A percentile compares a stretch with the other conserved stretches of the same genome.
Conservation (phyloP, 2,113 vertebrate species). For the Corvus moneduloides region DNA sequence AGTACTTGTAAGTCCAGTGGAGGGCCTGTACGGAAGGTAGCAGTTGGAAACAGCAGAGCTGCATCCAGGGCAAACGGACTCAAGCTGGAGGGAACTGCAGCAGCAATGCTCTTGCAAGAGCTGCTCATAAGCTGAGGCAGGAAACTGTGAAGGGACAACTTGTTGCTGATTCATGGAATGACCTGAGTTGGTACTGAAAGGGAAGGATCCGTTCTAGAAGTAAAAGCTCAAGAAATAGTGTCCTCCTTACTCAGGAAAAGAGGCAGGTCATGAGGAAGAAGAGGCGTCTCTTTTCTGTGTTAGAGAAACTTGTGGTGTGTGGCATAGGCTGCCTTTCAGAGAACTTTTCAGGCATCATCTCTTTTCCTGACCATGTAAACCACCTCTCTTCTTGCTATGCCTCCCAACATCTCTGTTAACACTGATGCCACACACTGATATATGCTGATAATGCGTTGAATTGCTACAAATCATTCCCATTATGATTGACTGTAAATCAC, state of each 20-base stretch:
- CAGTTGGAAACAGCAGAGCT: background rate
- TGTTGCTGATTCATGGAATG: background rate
- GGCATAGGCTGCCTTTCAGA: background rate
- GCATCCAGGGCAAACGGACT: background rate
- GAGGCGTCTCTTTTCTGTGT: background rate
- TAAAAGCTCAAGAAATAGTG: background rate
- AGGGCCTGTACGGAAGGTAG: background rate
- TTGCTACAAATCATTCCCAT: background rate
- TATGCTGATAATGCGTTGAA: background rate
- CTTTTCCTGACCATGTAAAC: background rate
- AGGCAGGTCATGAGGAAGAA: background rate
- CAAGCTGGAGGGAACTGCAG: background rate
- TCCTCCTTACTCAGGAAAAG: background rate
- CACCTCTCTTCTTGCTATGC: background rate
- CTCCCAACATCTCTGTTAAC: background rate
- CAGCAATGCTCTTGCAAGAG: background rate
- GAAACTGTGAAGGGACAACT: background rate
- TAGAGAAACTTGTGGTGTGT: background rate
- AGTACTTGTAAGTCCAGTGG: background rate
- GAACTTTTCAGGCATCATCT: background rate
- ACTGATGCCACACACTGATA: background rate
- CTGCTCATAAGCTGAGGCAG: background rate
- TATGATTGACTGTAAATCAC: background rate
- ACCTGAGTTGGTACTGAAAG: background rate
- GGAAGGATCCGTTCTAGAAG: background rate